These are phyloP conservation scores for Cremastobaeus sp. DNA, from an alignment of 2,888 invertebrate genomes.

Conservation along the genomic window DNA sequence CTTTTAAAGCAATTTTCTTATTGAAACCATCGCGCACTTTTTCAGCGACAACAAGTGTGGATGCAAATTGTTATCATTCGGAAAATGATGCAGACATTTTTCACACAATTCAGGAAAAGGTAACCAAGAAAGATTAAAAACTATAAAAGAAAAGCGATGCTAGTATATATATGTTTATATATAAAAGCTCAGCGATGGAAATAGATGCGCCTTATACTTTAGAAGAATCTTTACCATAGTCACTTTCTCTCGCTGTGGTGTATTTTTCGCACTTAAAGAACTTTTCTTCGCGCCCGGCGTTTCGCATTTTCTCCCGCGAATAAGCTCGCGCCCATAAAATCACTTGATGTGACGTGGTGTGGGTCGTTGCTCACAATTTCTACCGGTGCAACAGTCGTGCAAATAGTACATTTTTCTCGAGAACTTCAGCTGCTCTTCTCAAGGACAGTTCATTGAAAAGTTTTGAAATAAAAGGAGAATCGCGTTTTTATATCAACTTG, in stretches of 20 bases:
- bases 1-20: conserved; percentile 5
- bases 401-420: conserved; percentile 45
- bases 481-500: too few species aligned
- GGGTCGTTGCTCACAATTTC: conserved; percentile 39
- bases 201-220: conserved; percentile 75
- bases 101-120: too few species aligned
- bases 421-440: conserved; percentile 24
- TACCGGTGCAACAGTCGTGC: conserved; percentile 44
- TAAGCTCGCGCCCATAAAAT: conserved; percentile 40
- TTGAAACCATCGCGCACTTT: too few species aligned
- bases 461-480: too few species aligned
- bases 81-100: too few species aligned
- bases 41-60: too few species aligned
- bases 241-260: conserved; percentile 46
- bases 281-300: conserved; percentile 69
- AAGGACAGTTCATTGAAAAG: conserved; percentile 36
- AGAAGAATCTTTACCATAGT: conserved; percentile 66
- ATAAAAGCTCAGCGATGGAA: conserved; percentile 70
- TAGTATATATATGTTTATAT: too few species aligned
- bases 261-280: conserved; percentile 66
- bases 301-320: conserved; percentile 51
- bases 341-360: conserved; percentile 24
- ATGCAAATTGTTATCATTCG: too few species aligned
- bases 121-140: too few species aligned
- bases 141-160: too few species aligned